Conservation (phyloP, 2,797 vertebrate genomes). For the Clarias laeviceps region DNA sequence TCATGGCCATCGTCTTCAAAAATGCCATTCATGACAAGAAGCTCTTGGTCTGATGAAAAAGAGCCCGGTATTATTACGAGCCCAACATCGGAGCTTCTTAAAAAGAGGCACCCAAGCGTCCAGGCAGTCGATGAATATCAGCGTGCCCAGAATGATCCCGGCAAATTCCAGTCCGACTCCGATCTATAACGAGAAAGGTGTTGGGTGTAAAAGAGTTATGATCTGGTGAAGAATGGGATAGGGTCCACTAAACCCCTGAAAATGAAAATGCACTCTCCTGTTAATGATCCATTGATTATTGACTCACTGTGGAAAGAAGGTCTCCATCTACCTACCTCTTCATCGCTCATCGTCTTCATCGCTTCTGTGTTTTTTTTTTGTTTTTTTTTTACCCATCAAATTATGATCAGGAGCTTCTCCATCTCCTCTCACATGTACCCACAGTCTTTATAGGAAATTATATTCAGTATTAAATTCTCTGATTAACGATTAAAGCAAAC, state of each 20-base stretch:
- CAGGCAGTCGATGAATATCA: slow-evolving; percentile 48
- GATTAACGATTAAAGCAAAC: background rate
- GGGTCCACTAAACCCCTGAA: slow-evolving; percentile 43
- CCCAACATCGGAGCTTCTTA: slow-evolving; percentile 46
- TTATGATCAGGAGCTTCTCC: background rate
- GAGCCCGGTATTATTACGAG: slow-evolving; percentile 36
- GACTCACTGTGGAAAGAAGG: slow-evolving; percentile 35
- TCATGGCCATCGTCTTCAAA: slow-evolving; percentile 64
- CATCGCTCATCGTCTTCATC: slow-evolving; percentile 51
- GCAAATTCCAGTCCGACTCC: slow-evolving; percentile 34
- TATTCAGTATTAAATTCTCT: background rate
- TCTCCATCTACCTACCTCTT: slow-evolving; percentile 13
- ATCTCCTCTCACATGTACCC: background rate
- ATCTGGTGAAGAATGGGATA: slow-evolving; percentile 40
- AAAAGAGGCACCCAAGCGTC: slow-evolving; percentile 46
- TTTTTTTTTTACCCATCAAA: background rate
- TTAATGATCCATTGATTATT: slow-evolving; percentile 54
- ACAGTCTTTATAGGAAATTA: too few species aligned
- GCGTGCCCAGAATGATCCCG: slow-evolving; percentile 23
- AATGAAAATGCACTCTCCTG: slow-evolving; percentile 49
- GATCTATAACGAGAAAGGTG: slow-evolving; percentile 31
- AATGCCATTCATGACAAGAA: slow-evolving; percentile 24
- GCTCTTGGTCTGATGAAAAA: slow-evolving; percentile 22
- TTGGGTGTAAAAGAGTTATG: slow-evolving; percentile 29
- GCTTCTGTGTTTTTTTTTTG: too few species aligned